These are phyloP conservation scores for Paedocypris micromegethes DNA, from an alignment of 2,797 vertebrate genomes.

Conservation along the genomic window DNA sequence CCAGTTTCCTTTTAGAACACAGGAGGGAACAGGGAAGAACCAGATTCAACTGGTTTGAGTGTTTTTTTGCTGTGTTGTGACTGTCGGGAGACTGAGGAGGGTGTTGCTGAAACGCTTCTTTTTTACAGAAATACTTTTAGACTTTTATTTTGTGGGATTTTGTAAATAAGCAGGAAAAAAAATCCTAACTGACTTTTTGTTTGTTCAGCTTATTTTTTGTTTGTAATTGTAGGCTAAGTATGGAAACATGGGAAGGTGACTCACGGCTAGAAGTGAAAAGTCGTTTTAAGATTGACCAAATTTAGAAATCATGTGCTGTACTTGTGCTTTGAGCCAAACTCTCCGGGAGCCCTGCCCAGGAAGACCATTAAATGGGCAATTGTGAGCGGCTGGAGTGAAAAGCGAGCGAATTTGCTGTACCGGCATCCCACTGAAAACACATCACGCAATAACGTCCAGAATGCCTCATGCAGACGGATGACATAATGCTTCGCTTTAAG, in stretches of 20 bases:
- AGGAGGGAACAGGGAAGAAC: slow-evolving; percentile 44
- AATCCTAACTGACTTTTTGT: neutral
- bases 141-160: too few species aligned
- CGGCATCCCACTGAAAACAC: slow-evolving; percentile 47
- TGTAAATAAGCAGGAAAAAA: too few species aligned
- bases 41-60: slow-evolving; percentile 44
- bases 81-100: slow-evolving; percentile 1
- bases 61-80: slow-evolving; percentile 32
- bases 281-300: slow-evolving; percentile 34
- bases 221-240: slow-evolving; percentile 2
- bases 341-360: slow-evolving; percentile 34
- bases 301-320: slow-evolving; percentile 36
- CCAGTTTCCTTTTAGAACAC: slow-evolving; percentile 39
- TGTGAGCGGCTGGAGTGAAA: slow-evolving; percentile 31
- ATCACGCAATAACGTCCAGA: slow-evolving; percentile 56
- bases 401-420: slow-evolving; percentile 61
- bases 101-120: neutral
- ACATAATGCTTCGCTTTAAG: slow-evolving; percentile 60
- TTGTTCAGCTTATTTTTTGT: neutral
- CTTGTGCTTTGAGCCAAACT: slow-evolving; percentile 42
- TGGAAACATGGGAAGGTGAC: slow-evolving; percentile 27
- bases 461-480: slow-evolving; percentile 56
- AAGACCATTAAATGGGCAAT: slow-evolving; percentile 48
- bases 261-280: slow-evolving; percentile 34
- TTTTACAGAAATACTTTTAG: slow-evolving; percentile 7